Evolutionary conservation across 2,888 invertebrate genomes (phyloP).

Genomic region (Noctua janthina): DNA sequence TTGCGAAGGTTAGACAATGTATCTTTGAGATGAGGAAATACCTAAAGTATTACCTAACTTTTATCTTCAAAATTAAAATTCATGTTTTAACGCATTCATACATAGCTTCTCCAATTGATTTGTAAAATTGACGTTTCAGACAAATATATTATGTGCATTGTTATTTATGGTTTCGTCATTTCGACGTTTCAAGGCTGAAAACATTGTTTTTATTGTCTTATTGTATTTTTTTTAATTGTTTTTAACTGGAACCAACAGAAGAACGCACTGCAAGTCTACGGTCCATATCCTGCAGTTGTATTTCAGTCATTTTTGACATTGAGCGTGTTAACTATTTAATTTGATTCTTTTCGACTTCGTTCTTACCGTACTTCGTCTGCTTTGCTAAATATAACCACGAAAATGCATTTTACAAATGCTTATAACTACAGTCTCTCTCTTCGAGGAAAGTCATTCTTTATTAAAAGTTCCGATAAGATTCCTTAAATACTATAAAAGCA

Average conservation of each 20-base stretch:
- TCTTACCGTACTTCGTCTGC: not conserved
- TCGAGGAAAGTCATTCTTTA: slow-evolving; percentile 12
- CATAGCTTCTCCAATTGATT: not conserved
- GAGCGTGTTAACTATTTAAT: not conserved
- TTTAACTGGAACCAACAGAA: not conserved
- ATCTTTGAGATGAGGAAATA: not conserved
- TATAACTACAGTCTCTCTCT: not conserved
- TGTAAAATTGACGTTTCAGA: not conserved
- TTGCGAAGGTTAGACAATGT: not conserved
- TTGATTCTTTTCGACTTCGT: not conserved
- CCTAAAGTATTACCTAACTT: not conserved
- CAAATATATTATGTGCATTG: not conserved
- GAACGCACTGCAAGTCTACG: not conserved
- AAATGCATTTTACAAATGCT: slow-evolving; percentile 4
- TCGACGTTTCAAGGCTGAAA: not conserved
- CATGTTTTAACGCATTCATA: slow-evolving; percentile 7
- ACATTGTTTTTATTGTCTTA: not conserved
- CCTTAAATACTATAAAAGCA: not conserved
- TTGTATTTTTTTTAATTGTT: not conserved
- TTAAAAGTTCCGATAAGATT: not conserved
- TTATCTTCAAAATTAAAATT: slow-evolving; percentile 1
- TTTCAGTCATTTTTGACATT: not conserved
- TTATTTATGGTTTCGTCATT: not conserved
- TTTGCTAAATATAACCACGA: not conserved
- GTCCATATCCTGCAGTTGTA: slow-evolving; percentile 1